Percentiles rank a stretch among this genome's conserved stretches.
phyloP scores from a whole-genome alignment of 2,888 invertebrate genomes.

The Lingula anatina region DNA sequence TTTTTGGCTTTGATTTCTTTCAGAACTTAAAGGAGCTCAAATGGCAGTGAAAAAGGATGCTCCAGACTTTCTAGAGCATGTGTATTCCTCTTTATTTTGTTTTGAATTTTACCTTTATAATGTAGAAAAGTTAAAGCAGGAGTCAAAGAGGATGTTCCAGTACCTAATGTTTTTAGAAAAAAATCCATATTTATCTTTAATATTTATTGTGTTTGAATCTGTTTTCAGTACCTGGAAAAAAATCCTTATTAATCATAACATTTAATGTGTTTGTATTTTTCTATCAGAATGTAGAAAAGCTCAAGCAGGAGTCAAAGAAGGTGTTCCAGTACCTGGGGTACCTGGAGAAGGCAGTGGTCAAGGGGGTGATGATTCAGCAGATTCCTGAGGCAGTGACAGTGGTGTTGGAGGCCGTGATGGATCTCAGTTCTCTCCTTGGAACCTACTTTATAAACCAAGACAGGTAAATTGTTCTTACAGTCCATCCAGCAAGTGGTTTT shows the following conservation, averaged over 20 bases:
- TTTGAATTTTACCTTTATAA: slow-evolving; percentile 20
- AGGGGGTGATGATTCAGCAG: slow-evolving; percentile 87
- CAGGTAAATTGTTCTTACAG: slow-evolving; percentile 20
- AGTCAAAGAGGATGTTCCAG: slow-evolving; percentile 61
- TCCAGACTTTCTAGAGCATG: too few species aligned
- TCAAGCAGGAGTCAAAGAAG: slow-evolving; percentile 50
- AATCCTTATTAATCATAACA: background rate
- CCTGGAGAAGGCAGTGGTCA: slow-evolving; percentile 88
- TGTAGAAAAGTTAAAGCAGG: slow-evolving; percentile 35
- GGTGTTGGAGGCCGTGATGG: slow-evolving; percentile 83
- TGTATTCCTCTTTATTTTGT: too few species aligned
- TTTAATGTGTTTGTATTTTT: background rate
- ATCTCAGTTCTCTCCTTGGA: slow-evolving; percentile 36
- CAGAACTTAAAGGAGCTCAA: too few species aligned
- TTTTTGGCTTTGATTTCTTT: too few species aligned
- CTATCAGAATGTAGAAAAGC: slow-evolving; percentile 37
- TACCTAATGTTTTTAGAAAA: slow-evolving; percentile 85
- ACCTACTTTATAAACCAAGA: slow-evolving; percentile 39
- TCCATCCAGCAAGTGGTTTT: background rate
- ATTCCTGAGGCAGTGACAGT: slow-evolving; percentile 90
- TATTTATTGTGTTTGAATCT: too few species aligned
- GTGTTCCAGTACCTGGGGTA: slow-evolving; percentile 76
- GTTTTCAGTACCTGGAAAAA: too few species aligned
- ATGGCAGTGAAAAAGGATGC: too few species aligned
- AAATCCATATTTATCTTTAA: too few species aligned